Base-by-base conservation (phyloP, 2,113 vertebrate genomes). In the Epinephelus fuscoguttatus region DNA sequence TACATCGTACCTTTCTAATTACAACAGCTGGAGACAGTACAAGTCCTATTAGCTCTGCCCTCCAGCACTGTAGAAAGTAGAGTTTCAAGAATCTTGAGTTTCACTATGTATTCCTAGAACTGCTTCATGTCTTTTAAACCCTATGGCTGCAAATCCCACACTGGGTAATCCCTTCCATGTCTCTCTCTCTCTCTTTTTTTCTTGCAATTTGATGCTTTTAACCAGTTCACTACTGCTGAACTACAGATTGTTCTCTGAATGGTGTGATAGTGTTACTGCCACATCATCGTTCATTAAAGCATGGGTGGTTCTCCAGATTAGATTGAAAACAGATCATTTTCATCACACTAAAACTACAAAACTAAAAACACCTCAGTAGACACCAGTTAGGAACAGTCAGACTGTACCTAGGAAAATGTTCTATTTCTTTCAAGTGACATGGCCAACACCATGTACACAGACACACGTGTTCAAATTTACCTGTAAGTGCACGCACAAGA, bases 321-420 rank as follows among this genome's bases (percentile, higher is more conserved):
- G 33, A 37, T 17, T 37, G 21, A 75, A 49, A 56, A 76, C 17
- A 27, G 18, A 72, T 47, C 52, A 74, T 40, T 21, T 6, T 40
- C 10, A 74, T 33, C 19, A 40, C 7, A 68, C 4, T 27, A 15
- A 15, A 70, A 45, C 11, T 40, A n/a, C 27, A 21, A 40, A 70
- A 49, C 18, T 52, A 23, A 74, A 52, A 25, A 53, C 14, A 63
- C 56, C 63, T 88, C 49, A 70, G 25, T 11, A 49, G 56, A 63
- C 19, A 47, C 21, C 60, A 50, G 86, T 86, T 92, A 79, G 63
- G 55, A 80, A 88, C 87, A 90, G 75, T 92, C 85, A 85, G 70
- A 85, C 78, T 82, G 85, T 42, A 82, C 76, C 66, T 53, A 37
- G 18, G 52, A 63, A 2, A 80, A 84, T 80, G 47, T 72, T 67